These are phyloP conservation scores for Sminthopsis crassicaudata DNA, from an alignment of 2,113 vertebrate species.

Conservation along the genomic window DNA sequence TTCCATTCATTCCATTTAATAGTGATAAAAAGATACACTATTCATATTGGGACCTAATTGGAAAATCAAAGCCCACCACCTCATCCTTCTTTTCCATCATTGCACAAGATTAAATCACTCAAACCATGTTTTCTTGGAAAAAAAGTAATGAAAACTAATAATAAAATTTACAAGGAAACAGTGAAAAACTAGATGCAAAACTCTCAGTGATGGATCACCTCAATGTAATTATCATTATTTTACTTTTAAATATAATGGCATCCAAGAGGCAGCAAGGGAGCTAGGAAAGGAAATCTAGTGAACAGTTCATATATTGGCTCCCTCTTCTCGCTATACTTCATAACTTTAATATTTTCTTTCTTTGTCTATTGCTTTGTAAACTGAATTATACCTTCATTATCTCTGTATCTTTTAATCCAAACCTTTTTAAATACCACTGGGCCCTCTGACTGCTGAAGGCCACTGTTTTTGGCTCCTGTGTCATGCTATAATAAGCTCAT, in stretches of 20 bases:
- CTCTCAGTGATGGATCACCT: neutral
- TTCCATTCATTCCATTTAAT: neutral
- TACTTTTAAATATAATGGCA: neutral
- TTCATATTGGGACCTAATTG: neutral
- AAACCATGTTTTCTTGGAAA: neutral
- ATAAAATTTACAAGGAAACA: neutral
- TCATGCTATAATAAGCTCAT: slow-evolving; percentile 33
- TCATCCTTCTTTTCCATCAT: neutral
- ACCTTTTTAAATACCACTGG: neutral
- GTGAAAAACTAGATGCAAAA: neutral
- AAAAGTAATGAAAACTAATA: neutral
- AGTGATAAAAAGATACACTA: neutral
- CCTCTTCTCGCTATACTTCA: rapidly evolving
- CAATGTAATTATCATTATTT: neutral
- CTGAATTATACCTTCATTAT: slow-evolving; percentile 11
- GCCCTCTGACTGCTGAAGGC: slow-evolving; percentile 16
- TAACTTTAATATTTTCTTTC: neutral
- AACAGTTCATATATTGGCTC: rapidly evolving
- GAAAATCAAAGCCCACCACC: rapidly evolving
- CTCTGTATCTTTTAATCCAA: slow-evolving; percentile 7
- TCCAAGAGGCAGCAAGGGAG: neutral
- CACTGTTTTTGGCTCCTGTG: neutral
- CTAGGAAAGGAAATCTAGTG: neutral
- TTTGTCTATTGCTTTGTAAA: neutral
- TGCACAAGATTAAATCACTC: neutral